Percentiles rank a stretch among this genome's conserved stretches.
Conservation (phyloP, 2,888 invertebrate genomes). For the Cyclophora punctaria region DNA sequence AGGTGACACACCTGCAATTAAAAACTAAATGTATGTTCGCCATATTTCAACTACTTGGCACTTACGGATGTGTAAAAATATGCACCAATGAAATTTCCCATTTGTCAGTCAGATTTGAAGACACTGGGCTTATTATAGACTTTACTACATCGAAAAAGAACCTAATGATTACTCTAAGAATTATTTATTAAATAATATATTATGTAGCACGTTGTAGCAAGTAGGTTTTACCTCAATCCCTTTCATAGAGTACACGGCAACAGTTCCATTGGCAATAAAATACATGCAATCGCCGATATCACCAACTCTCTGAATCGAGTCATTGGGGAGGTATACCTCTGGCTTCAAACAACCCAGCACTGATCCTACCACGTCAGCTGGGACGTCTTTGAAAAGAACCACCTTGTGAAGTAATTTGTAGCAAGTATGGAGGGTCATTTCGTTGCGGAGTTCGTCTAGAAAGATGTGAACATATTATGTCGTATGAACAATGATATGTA, state of each 20-base stretch:
- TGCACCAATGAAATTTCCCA: too few relatives aligned
- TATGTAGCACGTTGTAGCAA: background rate
- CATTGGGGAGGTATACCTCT: constrained; percentile 77
- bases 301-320: constrained; percentile 75
- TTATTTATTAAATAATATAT: background rate
- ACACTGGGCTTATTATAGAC: too few relatives aligned
- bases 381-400: constrained; percentile 67
- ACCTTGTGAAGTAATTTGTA: constrained; percentile 72
- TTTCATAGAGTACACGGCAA: constrained; percentile 74
- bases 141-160: too few relatives aligned
- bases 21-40: background rate
- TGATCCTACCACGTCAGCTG: constrained; percentile 60
- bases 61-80: too few relatives aligned
- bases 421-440: constrained; percentile 72
- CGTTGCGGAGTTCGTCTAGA: constrained; percentile 63
- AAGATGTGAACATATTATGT: too few relatives aligned
- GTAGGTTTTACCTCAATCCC: constrained; percentile 70
- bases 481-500: too few relatives aligned
- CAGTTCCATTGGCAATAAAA: constrained; percentile 77
- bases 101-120: too few relatives aligned
- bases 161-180: too few relatives aligned
- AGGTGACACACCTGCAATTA: constrained; percentile 60
- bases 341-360: constrained; percentile 69
- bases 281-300: constrained; percentile 78
- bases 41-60: too few relatives aligned